Evolutionary conservation across 2,797 vertebrate genomes (phyloP).

Genomic region (Malacoctenus gilli): DNA sequence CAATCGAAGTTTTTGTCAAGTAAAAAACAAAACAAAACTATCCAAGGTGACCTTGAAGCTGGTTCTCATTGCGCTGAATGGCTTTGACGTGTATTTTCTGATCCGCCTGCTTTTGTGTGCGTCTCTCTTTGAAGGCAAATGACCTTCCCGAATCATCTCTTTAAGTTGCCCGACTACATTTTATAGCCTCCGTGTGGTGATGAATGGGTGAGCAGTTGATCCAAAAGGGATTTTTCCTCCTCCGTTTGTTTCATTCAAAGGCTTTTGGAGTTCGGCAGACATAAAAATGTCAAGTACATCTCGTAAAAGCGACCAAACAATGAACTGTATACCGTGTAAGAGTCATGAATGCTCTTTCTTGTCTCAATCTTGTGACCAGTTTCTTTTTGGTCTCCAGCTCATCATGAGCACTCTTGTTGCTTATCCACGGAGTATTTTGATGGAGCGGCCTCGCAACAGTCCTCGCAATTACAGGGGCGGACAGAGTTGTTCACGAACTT

Average conservation of each 20-base stretch:
- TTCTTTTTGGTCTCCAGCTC: background rate
- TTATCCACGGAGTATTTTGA: conserved; percentile 5
- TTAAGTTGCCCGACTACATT: background rate
- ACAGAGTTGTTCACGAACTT: too few species aligned
- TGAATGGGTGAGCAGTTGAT: background rate
- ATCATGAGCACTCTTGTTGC: background rate
- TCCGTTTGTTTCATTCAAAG: background rate
- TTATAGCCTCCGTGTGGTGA: background rate
- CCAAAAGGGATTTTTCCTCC: background rate
- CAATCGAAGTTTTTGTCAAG: too few species aligned
- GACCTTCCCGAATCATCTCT: background rate
- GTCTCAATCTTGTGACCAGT: background rate
- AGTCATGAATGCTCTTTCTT: background rate
- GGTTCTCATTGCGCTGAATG: too few species aligned
- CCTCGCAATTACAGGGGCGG: background rate
- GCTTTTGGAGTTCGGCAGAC: accelerated
- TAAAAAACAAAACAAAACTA: too few species aligned
- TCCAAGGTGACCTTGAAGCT: too few species aligned
- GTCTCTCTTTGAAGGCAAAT: too few species aligned
- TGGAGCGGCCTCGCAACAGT: background rate
- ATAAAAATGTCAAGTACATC: background rate
- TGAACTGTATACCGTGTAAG: background rate
- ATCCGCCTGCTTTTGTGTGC: too few species aligned
- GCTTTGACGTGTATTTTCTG: too few species aligned
- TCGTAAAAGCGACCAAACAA: background rate